These are phyloP conservation scores for Oncorhynchus clarkii DNA, from an alignment of 2,113 vertebrate genomes.

Conservation along the genomic window DNA sequence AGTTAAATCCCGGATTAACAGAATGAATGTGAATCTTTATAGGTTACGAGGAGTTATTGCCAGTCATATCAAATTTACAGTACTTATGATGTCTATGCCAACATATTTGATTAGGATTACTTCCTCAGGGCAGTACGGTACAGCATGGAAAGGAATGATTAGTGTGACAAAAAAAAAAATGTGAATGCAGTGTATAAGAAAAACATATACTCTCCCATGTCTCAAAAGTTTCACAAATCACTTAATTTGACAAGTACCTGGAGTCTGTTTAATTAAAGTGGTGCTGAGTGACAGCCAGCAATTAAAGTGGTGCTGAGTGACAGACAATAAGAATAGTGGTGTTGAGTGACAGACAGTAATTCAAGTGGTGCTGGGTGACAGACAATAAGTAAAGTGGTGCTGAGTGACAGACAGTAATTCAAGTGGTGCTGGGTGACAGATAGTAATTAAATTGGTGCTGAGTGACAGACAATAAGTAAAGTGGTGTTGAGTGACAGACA, in stretches of 20 bases:
- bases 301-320: not conserved
- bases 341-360: too few species aligned
- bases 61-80: not conserved
- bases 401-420: too few species aligned
- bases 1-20: conserved; percentile 22
- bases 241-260: too few species aligned
- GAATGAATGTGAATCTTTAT: not conserved
- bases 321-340: too few species aligned
- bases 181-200: not conserved
- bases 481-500: too few species aligned
- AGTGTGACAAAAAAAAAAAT: not conserved
- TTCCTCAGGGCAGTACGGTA: not conserved
- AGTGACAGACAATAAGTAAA: too few species aligned
- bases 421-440: conserved; percentile 17
- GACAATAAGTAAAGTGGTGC: too few species aligned
- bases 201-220: too few species aligned
- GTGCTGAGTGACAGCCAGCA: too few species aligned
- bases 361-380: too few species aligned
- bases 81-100: not conserved
- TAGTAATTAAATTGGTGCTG: not conserved
- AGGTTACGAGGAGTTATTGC: conserved; percentile 1
- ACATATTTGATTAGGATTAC: not conserved
- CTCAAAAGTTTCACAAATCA: too few species aligned
- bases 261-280: too few species aligned
- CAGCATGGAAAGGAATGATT: not conserved